These are phyloP conservation scores for Deilephila elpenor DNA, from an alignment of 2,888 invertebrate species.

Conservation along the genomic window DNA sequence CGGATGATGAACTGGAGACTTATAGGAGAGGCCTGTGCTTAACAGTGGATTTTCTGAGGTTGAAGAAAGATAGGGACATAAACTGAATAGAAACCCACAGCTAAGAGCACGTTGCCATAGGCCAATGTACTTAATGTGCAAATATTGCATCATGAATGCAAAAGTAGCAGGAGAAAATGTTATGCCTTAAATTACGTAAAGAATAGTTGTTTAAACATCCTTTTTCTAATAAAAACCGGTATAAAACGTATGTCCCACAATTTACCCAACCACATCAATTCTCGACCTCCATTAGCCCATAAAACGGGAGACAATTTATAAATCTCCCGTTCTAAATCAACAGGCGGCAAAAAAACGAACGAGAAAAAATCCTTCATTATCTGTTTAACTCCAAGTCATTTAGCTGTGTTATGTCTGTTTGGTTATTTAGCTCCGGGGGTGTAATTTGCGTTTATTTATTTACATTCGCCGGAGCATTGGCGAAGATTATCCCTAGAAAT, in stretches of 20 bases:
- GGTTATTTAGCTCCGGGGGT: constrained; percentile 39
- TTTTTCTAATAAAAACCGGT: background rate
- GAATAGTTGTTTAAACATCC: background rate
- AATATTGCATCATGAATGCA: no score
- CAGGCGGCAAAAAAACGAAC: background rate
- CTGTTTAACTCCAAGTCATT: constrained; percentile 26
- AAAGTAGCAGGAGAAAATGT: no score
- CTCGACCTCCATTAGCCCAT: background rate
- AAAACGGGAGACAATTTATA: constrained; percentile 15
- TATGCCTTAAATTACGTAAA: background rate
- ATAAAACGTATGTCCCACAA: background rate
- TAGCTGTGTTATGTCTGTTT: constrained; percentile 27
- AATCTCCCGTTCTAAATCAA: constrained; percentile 13
- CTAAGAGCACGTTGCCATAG: no score
- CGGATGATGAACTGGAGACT: no score
- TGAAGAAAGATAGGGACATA: no score
- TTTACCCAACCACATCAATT: background rate
- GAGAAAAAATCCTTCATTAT: constrained; percentile 3
- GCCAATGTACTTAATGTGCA: no score
- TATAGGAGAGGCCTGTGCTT: no score
- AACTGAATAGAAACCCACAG: no score
- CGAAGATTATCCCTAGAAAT: constrained; percentile 71
- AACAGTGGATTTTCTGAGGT: no score
- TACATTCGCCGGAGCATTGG: constrained; percentile 52
- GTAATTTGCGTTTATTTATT: constrained; percentile 44